Percentiles rank a stretch among this genome's conserved stretches.
phyloP scores from a whole-genome alignment of 2,888 invertebrate genomes.

The Allolobophora icterica region DNA sequence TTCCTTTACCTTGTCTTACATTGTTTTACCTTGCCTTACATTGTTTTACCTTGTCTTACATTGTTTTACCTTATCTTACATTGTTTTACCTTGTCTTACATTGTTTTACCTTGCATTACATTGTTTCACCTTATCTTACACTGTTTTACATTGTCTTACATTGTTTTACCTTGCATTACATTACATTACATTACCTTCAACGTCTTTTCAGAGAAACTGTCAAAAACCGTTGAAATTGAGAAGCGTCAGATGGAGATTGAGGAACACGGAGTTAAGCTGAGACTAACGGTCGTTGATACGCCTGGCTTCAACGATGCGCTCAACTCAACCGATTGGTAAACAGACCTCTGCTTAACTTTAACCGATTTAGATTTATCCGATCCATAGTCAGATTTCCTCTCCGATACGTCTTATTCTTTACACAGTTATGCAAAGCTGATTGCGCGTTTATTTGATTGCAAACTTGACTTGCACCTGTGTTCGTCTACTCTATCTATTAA shows the following conservation, averaged over 20 bases:
- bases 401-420: neutral
- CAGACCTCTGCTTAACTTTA: conserved; percentile 14
- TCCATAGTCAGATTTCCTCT: neutral
- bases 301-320: conserved; percentile 65
- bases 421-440: neutral
- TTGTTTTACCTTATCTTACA: neutral
- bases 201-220: conserved; percentile 73
- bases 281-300: conserved; percentile 64
- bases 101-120: neutral
- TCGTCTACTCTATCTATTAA: neutral
- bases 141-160: neutral
- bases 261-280: conserved; percentile 64
- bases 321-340: conserved; percentile 60
- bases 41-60: neutral
- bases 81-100: neutral
- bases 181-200: neutral
- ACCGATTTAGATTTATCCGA: neutral
- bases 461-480: neutral
- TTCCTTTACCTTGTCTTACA: neutral
- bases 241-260: conserved; percentile 78
- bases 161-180: neutral
- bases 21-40: neutral
- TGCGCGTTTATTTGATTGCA: no score
- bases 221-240: conserved; percentile 89
- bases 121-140: neutral